Base-by-base conservation (phyloP, 2,888 invertebrate genomes). In the Syrphus vitripennis region DNA sequence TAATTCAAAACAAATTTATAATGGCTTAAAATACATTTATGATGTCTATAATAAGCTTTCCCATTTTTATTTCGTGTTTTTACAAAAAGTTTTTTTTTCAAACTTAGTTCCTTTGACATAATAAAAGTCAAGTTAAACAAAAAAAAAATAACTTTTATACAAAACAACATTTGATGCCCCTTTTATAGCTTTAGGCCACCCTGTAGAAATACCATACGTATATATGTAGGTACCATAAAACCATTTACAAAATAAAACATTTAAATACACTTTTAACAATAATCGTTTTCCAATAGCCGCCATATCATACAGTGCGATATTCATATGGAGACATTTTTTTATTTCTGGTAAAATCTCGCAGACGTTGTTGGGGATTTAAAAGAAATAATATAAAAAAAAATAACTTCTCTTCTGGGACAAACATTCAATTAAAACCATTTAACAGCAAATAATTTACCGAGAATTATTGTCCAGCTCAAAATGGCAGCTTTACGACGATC, bases 401-500 rank as follows among this genome's bases (percentile, higher is more conserved):
- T 4, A 31, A 57, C 5, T 19, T 57, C 80, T 80, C 65, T 77
- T 74, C 70, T 74, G 63, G 77, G 82, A 86, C 77, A 77, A n/a
- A 86, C 82, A 82, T 86, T 86, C 86, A 86, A 86, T 86, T 86
- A 86, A 82, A 86, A 78, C 77, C 86, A 86, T 86, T 86, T 86
- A 86, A 86, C 82, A 86, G 86, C 86, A 86, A 86, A 86, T 86
- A 86, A 86, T 86, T 86, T 86, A 81, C 81, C 70, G 40, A 74
- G 86, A 86, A 86, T 81, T 82, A 82, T 86, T 78, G 81, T 82
- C 70, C 82, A 78, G 63, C 77, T 77, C 57, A 77, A 82, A 86
- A 82, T 82, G 86, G 86, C 81, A 86, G 77, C 82, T 82, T 82
- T 86, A 78, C 86, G 86, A 82, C 86, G 74, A 63, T 48, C 81